These are phyloP conservation scores for Vulpes ferrilata DNA, from an alignment of 2,113 vertebrate genomes.

Conservation along the genomic window DNA sequence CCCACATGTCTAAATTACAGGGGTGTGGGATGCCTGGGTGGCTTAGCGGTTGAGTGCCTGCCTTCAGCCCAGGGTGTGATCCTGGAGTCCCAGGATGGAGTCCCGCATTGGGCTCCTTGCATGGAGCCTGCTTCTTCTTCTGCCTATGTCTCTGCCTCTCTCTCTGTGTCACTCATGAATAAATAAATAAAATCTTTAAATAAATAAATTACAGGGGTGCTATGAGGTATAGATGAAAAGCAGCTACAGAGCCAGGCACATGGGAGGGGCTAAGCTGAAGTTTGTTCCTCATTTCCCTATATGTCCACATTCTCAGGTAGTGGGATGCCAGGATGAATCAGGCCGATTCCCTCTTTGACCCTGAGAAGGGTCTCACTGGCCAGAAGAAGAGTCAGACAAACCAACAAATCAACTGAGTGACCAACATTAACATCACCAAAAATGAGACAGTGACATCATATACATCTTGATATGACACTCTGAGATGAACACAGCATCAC, in stretches of 20 bases:
- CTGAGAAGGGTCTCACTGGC: not conserved
- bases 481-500: not conserved
- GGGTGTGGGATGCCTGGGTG: not conserved
- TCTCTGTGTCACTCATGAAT: too few relatives aligned
- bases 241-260: not conserved
- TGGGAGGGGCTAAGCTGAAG: not conserved
- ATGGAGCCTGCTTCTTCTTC: too few relatives aligned
- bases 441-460: not conserved
- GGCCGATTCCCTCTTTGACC: not conserved
- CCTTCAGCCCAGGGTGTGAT: too few relatives aligned
- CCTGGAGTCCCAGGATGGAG: too few relatives aligned
- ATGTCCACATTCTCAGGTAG: not conserved
- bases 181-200: too few relatives aligned
- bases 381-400: not conserved
- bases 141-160: too few relatives aligned
- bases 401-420: not conserved
- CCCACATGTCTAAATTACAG: not conserved
- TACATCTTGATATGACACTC: not conserved
- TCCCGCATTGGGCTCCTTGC: too few relatives aligned
- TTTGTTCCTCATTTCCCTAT: not conserved
- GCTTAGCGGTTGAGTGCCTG: too few relatives aligned
- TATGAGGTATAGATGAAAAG: not conserved
- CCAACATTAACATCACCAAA: not conserved
- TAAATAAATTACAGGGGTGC: not conserved
- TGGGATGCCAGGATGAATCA: not conserved